Evolutionary conservation across 2,888 invertebrate species (phyloP).

Genomic region (Microplitis manilae): DNA sequence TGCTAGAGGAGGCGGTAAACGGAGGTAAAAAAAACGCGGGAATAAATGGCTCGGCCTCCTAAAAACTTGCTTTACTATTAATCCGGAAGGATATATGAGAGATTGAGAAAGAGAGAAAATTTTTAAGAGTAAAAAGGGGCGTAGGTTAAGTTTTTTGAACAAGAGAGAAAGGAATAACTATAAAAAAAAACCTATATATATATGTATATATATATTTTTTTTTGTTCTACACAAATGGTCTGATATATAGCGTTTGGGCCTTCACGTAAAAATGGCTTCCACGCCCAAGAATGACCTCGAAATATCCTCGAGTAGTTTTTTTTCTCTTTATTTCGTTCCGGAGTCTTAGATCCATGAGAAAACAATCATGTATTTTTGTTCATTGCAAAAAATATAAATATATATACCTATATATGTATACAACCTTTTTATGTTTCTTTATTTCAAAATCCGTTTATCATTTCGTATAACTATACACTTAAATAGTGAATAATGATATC

Average conservation of each 20-base stretch:
- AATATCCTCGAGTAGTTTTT: slow-evolving; percentile 46
- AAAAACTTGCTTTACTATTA: slow-evolving; percentile 51
- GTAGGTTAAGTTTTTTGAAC: slow-evolving; percentile 47
- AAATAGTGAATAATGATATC: too few relatives aligned
- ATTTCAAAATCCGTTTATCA: slow-evolving; percentile 28
- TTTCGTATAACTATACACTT: slow-evolving; percentile 4
- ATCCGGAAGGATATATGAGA: slow-evolving; percentile 43
- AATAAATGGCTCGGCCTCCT: slow-evolving; percentile 62
- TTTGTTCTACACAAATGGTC: slow-evolving; percentile 48
- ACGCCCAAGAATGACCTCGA: slow-evolving; percentile 67
- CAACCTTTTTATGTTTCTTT: slow-evolving; percentile 39
- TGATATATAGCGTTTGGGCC: slow-evolving; percentile 49
- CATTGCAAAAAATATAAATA: not conserved
- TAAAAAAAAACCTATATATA: slow-evolving; percentile 28
- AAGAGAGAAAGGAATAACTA: slow-evolving; percentile 44
- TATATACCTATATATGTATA: slow-evolving; percentile 2
- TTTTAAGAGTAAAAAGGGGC: slow-evolving; percentile 38
- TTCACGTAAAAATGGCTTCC: slow-evolving; percentile 60
- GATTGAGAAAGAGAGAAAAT: slow-evolving; percentile 29
- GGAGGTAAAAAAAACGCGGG: slow-evolving; percentile 42
- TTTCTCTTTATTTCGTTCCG: slow-evolving; percentile 23
- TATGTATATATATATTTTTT: not conserved
- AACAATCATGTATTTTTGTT: not conserved
- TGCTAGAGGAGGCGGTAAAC: too few relatives aligned
- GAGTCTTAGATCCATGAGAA: not conserved